A percentile compares a stretch with the other conserved stretches of the same genome.
Evolutionary conservation across 2,888 invertebrate species (phyloP).

Genomic region (Deilephila elpenor): DNA sequence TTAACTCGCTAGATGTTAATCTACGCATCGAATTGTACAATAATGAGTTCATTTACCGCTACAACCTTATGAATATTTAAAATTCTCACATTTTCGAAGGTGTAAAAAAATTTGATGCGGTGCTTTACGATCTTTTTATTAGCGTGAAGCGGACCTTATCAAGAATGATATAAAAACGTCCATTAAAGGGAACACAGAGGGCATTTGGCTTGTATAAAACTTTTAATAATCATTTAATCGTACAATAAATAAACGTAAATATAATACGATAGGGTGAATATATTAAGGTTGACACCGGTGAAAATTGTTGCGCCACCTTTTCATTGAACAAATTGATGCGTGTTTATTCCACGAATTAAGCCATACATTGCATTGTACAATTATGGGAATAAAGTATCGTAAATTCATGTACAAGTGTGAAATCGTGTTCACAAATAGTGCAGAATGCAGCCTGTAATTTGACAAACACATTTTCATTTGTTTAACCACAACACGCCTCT

Average conservation of each 20-base stretch:
- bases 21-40: constrained; percentile 66
- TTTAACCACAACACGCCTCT: neutral
- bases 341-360: constrained; percentile 22
- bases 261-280: constrained; percentile 37
- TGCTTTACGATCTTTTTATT: constrained; percentile 60
- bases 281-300: constrained; percentile 24
- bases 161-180: constrained; percentile 42
- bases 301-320: constrained; percentile 25
- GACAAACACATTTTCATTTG: neutral
- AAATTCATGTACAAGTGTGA: constrained; percentile 28
- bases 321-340: constrained; percentile 22
- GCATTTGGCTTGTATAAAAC: constrained; percentile 38
- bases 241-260: constrained; percentile 36
- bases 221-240: constrained; percentile 39
- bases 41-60: constrained; percentile 77
- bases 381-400: constrained; percentile 17
- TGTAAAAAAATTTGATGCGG: constrained; percentile 58
- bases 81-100: constrained; percentile 55
- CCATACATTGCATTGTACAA: constrained; percentile 2
- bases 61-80: constrained; percentile 75
- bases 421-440: neutral
- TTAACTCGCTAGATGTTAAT: constrained; percentile 68
- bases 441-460: constrained; percentile 6
- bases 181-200: constrained; percentile 39
- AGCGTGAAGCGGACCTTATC: constrained; percentile 57